Evolutionary conservation across 2,797 vertebrate genomes (phyloP), one percentile per base, ranked within the genome.

Genomic region (Eulemur rubriventer): DNA sequence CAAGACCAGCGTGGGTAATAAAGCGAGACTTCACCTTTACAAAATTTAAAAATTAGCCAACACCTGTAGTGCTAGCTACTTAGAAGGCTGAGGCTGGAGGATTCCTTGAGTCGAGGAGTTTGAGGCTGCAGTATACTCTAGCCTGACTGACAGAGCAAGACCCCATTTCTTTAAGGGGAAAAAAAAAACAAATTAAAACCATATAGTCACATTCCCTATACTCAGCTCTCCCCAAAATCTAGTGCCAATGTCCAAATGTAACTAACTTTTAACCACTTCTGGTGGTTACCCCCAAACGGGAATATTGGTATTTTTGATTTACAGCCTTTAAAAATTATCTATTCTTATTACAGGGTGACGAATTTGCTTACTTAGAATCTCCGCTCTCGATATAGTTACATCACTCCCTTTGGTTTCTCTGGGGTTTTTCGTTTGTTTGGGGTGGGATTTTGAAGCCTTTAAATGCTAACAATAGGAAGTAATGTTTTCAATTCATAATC

Each of bases 271-370:
- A 57, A 89, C 24, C 16, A 61, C 13, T 75, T 89, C 28, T 78
- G 48, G 7, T 18, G 33, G 50, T 95, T 69, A 79, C 2, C n/a
- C 78, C 41, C 20, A 61, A 10, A 43, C 1, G 75, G 16, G 20
- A 91, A 75, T 67, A 87, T 4, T 72, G 18, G 11, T 92, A 52
- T 96, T 94, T 48, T 69, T 69, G 28, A 75, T 70, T 87, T 86
- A 67, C 3, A 46, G 7, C 26, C 33, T 83, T 59, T 65, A 87
- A 92, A 82, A 95, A 63, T 80, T 38, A 83, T 50, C 33, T 73
- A 30, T 48, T 89, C 20, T 43, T 52, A 50, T 43, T 85, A 83
- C 35, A n/a, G 46, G 20, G 63, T 59, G 30, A 85, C 18, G 26
- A 89, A 55, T 85, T 14, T 89, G 33, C 30, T 84, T 65, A 76